Evolutionary conservation across 92 coral and sea anemone species (phyloP).

Genomic region (Nematostella vectensis): DNA sequence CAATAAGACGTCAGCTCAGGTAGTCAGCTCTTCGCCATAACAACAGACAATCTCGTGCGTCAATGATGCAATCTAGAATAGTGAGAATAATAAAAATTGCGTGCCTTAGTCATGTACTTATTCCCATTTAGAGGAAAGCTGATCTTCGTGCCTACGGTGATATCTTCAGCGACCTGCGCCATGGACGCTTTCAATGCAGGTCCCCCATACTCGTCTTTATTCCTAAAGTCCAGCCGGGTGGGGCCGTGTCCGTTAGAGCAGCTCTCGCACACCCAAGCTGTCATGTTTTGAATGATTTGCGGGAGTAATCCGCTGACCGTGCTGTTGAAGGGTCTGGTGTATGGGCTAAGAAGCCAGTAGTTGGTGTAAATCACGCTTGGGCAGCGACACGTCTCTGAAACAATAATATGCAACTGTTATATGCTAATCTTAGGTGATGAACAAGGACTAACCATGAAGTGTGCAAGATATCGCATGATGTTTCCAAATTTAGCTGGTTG

Average conservation of each 20-base stretch:
- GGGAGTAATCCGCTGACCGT: constrained; percentile 43
- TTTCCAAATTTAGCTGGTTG: too few species aligned
- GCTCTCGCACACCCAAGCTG: constrained; percentile 42
- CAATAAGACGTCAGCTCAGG: too few species aligned
- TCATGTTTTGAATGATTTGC: constrained; percentile 19
- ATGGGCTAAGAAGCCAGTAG: constrained; percentile 56
- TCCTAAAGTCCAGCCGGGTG: constrained; percentile 22
- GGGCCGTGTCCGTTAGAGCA: constrained; percentile 54
- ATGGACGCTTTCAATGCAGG: constrained; percentile 22
- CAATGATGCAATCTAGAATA: too few species aligned
- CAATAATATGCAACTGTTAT: not conserved
- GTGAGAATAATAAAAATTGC: too few species aligned
- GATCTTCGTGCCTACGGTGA: constrained; percentile 36
- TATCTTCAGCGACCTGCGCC: constrained; percentile 30
- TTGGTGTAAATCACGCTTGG: constrained; percentile 40
- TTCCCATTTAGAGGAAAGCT: constrained; percentile 67
- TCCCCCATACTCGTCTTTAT: constrained; percentile 18
- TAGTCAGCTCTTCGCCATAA: too few species aligned
- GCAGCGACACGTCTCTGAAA: constrained; percentile 64
- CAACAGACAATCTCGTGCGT: too few species aligned
- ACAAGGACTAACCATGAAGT: too few species aligned
- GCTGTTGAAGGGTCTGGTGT: constrained; percentile 3
- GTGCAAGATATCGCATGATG: too few species aligned
- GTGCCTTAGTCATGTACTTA: constrained; percentile 29
- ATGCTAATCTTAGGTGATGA: too few species aligned